Conservation (phyloP, 2,797 vertebrate species). For the Sebastes steindachneri region DNA sequence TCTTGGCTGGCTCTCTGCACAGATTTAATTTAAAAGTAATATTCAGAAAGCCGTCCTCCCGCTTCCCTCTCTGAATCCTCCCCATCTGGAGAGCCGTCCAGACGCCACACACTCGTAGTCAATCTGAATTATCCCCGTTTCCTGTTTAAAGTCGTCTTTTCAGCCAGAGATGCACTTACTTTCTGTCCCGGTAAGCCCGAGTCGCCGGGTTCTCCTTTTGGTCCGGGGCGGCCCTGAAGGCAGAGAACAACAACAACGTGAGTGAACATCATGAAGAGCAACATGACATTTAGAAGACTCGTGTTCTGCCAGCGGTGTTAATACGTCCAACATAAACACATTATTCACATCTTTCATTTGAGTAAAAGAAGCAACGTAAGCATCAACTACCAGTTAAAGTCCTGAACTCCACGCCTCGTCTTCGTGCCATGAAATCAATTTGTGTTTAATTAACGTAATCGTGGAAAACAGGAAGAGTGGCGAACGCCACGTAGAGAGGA, state of each 20-base stretch:
- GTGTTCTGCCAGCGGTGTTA: background rate
- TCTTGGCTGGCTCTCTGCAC: conserved; percentile 16
- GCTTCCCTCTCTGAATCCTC: conserved; percentile 3
- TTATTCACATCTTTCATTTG: background rate
- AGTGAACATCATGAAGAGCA: background rate
- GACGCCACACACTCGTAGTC: conserved; percentile 65
- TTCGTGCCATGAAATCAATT: too few relatives aligned
- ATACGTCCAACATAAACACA: background rate
- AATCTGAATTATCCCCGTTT: conserved; percentile 32
- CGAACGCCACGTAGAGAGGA: too few relatives aligned
- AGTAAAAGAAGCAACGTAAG: background rate
- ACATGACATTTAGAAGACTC: background rate
- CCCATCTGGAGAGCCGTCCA: conserved; percentile 43
- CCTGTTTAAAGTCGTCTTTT: conserved; percentile 18
- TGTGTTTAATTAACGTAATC: too few relatives aligned
- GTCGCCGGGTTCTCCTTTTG: conserved; percentile 94
- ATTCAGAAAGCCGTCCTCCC: conserved; percentile 13
- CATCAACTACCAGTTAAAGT: too few relatives aligned
- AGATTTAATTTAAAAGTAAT: conserved; percentile 39
- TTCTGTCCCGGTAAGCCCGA: conserved; percentile 92
- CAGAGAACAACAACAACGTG: background rate
- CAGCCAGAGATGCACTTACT: conserved; percentile 79
- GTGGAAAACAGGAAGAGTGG: too few relatives aligned
- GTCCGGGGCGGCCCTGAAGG: conserved; percentile 91
- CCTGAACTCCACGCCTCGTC: too few relatives aligned